These are phyloP conservation scores for Cacajao melanocephalus DNA, from an alignment of 2,797 vertebrate genomes.

Conservation along the genomic window DNA sequence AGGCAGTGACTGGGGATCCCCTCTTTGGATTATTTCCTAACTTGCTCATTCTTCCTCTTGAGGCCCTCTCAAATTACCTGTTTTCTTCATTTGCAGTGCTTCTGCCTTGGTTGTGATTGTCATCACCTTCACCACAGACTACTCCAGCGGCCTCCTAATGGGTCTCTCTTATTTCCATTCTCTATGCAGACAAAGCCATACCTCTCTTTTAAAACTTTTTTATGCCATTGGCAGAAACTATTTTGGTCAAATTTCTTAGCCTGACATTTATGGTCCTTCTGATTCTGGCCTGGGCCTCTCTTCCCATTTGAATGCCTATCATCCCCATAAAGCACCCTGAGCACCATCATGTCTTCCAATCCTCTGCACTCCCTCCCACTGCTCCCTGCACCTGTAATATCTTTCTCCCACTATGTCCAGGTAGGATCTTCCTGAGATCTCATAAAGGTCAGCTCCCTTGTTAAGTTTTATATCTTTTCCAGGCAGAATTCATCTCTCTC, in stretches of 20 bases:
- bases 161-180: rapidly evolving
- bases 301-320: not conserved
- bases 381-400: rapidly evolving
- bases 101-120: rapidly evolving
- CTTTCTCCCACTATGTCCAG: not conserved
- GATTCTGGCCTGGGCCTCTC: not conserved
- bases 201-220: too few relatives aligned
- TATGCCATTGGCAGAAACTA: not conserved
- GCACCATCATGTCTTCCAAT: rapidly evolving
- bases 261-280: not conserved
- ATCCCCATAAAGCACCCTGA: rapidly evolving
- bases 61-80: not conserved
- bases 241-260: not conserved
- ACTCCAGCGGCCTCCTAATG: not conserved
- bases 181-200: not conserved
- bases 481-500: not conserved
- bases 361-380: rapidly evolving
- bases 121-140: rapidly evolving
- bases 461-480: not conserved
- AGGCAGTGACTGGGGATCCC: too few relatives aligned
- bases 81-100: rapidly evolving
- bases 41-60: too few relatives aligned
- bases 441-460: not conserved
- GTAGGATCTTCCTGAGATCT: not conserved
- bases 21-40: rapidly evolving